Evolutionary conservation across 1,140 invertebrate species (phyloP).

Genomic region (Hestina assimilis): DNA sequence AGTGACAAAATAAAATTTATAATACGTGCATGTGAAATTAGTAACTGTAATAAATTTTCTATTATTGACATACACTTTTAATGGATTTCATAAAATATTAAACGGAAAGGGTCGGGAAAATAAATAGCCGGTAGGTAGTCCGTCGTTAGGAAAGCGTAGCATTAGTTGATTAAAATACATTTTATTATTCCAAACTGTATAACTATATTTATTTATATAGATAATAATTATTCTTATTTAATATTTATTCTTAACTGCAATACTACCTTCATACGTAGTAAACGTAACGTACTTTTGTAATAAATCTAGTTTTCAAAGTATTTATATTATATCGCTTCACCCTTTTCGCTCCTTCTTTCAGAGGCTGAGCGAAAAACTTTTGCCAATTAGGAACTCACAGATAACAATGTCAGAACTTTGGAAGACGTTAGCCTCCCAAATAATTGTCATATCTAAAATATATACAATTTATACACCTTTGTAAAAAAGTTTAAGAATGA

Average conservation of each 20-base stretch:
- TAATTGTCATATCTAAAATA: conserved; percentile 44
- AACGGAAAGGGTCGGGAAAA: conserved; percentile 11
- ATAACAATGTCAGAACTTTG: conserved; percentile 58
- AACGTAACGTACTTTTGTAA: not conserved
- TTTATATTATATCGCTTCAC: conserved; percentile 27
- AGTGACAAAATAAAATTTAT: too few relatives aligned
- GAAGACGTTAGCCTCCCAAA: conserved; percentile 39
- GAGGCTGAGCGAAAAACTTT: conserved; percentile 44
- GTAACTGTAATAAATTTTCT: too few relatives aligned
- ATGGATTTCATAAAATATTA: conserved; percentile 15
- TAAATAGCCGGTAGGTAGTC: not conserved
- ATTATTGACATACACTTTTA: not conserved
- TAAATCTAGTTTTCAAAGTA: conserved; percentile 17
- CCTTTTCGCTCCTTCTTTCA: conserved; percentile 42
- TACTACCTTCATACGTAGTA: not conserved
- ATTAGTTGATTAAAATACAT: conserved; percentile 4
- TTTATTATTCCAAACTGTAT: too few relatives aligned
- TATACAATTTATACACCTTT: conserved; percentile 3
- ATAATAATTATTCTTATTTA: not conserved
- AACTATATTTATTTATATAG: too few relatives aligned
- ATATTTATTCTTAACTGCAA: not conserved
- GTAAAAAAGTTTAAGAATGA: not conserved
- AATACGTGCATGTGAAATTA: too few relatives aligned
- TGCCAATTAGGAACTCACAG: conserved; percentile 54
- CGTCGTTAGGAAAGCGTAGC: not conserved